These are phyloP conservation scores for Epinephelus awoara DNA, from an alignment of 2,797 vertebrate genomes.

Conservation along the genomic window DNA sequence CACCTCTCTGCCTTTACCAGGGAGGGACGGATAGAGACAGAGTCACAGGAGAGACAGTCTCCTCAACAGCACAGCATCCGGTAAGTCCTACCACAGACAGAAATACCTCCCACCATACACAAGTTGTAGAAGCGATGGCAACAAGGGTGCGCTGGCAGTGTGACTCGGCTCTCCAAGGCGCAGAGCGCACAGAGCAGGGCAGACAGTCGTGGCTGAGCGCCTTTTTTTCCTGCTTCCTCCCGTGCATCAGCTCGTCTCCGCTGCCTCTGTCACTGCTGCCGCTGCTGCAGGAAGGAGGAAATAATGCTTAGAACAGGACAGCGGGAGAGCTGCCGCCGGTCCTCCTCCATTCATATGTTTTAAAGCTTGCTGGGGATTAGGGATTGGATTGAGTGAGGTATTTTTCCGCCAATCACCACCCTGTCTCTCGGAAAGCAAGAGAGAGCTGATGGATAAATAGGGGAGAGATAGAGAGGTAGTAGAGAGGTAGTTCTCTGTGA, in stretches of 20 bases:
- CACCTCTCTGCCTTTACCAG: slow-evolving; percentile 66
- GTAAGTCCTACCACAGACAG: slow-evolving; percentile 62
- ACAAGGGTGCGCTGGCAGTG: slow-evolving; percentile 6
- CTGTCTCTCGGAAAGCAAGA: slow-evolving; percentile 42
- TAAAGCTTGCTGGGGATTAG: slow-evolving; percentile 57
- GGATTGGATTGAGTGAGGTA: slow-evolving; percentile 61
- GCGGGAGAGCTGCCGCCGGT: slow-evolving; percentile 32
- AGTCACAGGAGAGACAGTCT: slow-evolving; percentile 49
- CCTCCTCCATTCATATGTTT: slow-evolving; percentile 60
- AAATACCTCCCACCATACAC: slow-evolving; percentile 41
- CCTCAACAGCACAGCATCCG: slow-evolving; percentile 51
- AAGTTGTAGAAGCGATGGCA: slow-evolving; percentile 45
- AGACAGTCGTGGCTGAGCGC: slow-evolving; percentile 25
- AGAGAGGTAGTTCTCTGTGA: slow-evolving; percentile 9
- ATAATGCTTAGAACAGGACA: slow-evolving; percentile 28
- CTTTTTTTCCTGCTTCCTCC: slow-evolving; percentile 26
- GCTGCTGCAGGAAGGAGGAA: slow-evolving; percentile 26
- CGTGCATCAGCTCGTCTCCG: slow-evolving; percentile 13
- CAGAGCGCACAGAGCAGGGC: slow-evolving; percentile 38
- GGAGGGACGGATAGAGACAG: slow-evolving; percentile 39
- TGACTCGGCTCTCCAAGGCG: slow-evolving; percentile 36
- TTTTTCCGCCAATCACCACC: slow-evolving; percentile 66
- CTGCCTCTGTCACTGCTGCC: slow-evolving; percentile 32
- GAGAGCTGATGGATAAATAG: slow-evolving; percentile 13
- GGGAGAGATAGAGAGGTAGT: slow-evolving; percentile 10